These are phyloP conservation scores for Etheostoma perlongum DNA, from an alignment of 2,797 vertebrate species.

Conservation along the genomic window DNA sequence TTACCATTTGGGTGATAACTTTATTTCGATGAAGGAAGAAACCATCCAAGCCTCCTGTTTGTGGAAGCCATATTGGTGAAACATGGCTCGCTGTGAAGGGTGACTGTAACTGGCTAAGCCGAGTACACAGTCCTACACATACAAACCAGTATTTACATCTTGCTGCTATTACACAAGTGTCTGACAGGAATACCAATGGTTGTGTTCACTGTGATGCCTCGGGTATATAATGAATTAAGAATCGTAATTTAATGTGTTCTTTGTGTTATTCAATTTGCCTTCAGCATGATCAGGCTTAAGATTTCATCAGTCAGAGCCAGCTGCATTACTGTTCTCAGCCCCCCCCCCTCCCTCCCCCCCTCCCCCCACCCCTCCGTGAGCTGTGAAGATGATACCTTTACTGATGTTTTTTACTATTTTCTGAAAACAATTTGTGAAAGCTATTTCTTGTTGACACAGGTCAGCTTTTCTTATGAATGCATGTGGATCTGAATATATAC, in stretches of 20 bases:
- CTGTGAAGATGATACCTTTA: slow-evolving; percentile 2
- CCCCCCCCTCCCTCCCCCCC: neutral
- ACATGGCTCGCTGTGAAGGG: slow-evolving; percentile 34
- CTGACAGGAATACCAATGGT: slow-evolving; percentile 60
- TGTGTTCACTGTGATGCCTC: slow-evolving; percentile 33
- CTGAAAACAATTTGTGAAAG: slow-evolving; percentile 6
- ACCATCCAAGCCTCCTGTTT: slow-evolving; percentile 8
- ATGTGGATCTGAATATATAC: slow-evolving; percentile 31
- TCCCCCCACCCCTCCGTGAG: neutral
- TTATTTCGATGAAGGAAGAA: slow-evolving; percentile 4
- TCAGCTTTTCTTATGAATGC: slow-evolving; percentile 22
- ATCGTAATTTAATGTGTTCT: slow-evolving; percentile 62
- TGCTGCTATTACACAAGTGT: slow-evolving; percentile 41
- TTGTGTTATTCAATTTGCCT: slow-evolving; percentile 62
- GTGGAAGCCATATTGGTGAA: slow-evolving; percentile 18
- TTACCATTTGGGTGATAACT: neutral
- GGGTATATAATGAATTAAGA: slow-evolving; percentile 55
- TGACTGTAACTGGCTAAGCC: slow-evolving; percentile 51
- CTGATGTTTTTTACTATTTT: slow-evolving; percentile 8
- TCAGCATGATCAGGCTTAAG: slow-evolving; percentile 49
- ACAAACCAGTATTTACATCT: slow-evolving; percentile 44
- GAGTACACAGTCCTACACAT: slow-evolving; percentile 61
- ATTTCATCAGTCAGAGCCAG: slow-evolving; percentile 51
- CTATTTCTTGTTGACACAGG: slow-evolving; percentile 6
- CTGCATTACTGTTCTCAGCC: slow-evolving; percentile 20